Evolutionary conservation across 2,888 invertebrate species (phyloP), one percentile per base, ranked within the genome.

Genomic region (Ochlodes sylvanus): DNA sequence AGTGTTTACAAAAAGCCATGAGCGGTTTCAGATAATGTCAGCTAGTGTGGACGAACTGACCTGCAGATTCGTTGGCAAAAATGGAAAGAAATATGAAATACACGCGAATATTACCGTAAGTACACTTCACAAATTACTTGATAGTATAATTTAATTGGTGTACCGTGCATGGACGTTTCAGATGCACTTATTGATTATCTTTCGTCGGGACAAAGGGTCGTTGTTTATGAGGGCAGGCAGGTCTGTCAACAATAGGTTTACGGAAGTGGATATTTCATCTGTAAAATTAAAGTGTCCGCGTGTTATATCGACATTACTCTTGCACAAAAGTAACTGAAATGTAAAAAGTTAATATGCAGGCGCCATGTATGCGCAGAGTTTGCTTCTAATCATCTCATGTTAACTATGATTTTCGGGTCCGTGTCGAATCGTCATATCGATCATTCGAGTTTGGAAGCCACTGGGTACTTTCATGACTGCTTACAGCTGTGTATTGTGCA

Each of bases 31-130:
- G 96, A 97, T 99, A 94, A 96, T 98, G 94, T 97, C 98, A 92
- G 99, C 99, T 84, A 98, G 98, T 95, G 99, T 99, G 87, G 99
- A 99, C 94, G 99, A 99, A 95, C 95, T 99, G 87, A 97, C 97
- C 89, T 99, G 99, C 95, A 96, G 98, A 93, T 99, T 99, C 95
- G 96, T 99, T 94, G 98, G 98, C 89, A 97, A 96, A 94, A 97
- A 96, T 94, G 98, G 98, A 86, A 98, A 98, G 94, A 97, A 97
- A 94, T 98, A 98, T 92, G 98, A 98, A 92, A 98, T 99, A 86
- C 98, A 98, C 93, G 99, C 99, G 76, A 99, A 99, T 94, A 99
- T 99, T 90, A 99, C 99, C 94, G 99, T 99, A 94, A 97, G 97
- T 95, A 79, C 70, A 70, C 42, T 56, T 19, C 70, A 69, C n/a